Evolutionary conservation across 2,888 invertebrate genomes (phyloP).

Genomic region (Bombyx huttoni): DNA sequence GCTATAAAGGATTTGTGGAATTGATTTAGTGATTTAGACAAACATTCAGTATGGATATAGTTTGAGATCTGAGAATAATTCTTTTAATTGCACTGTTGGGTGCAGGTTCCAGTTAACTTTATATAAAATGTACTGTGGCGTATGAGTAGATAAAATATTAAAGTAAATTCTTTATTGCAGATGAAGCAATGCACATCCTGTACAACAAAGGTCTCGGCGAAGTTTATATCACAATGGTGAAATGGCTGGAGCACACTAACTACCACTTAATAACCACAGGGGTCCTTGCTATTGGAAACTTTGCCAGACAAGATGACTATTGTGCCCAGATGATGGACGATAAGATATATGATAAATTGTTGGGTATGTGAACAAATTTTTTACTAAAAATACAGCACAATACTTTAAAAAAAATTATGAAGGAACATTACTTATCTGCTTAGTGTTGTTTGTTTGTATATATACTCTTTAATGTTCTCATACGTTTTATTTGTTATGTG

Average conservation of each 20-base stretch:
- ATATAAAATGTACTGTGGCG: too few relatives aligned
- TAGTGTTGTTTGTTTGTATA: too few relatives aligned
- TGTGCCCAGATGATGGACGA: constrained; percentile 87
- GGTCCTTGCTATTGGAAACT: constrained; percentile 89
- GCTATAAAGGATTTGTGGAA: too few relatives aligned
- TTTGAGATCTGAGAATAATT: too few relatives aligned
- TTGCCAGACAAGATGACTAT: constrained; percentile 88
- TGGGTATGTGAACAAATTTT: constrained; percentile 50
- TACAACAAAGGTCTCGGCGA: constrained; percentile 82
- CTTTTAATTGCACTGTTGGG: too few relatives aligned
- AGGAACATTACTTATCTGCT: too few relatives aligned
- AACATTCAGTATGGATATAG: background rate
- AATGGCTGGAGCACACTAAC: constrained; percentile 83
- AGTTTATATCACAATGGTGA: constrained; percentile 78
- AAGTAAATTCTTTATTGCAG: constrained; percentile 43
- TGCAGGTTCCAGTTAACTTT: too few relatives aligned
- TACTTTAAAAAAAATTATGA: too few relatives aligned
- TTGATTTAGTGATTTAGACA: background rate
- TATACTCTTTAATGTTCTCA: too few relatives aligned
- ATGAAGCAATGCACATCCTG: constrained; percentile 89
- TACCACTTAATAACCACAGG: constrained; percentile 86
- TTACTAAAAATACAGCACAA: too few relatives aligned
- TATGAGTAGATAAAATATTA: too few relatives aligned
- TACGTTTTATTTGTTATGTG: too few relatives aligned
- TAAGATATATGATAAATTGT: constrained; percentile 80